phyloP scores from a whole-genome alignment of 2,797 vertebrate genomes.

The Alcedo atthis region DNA sequence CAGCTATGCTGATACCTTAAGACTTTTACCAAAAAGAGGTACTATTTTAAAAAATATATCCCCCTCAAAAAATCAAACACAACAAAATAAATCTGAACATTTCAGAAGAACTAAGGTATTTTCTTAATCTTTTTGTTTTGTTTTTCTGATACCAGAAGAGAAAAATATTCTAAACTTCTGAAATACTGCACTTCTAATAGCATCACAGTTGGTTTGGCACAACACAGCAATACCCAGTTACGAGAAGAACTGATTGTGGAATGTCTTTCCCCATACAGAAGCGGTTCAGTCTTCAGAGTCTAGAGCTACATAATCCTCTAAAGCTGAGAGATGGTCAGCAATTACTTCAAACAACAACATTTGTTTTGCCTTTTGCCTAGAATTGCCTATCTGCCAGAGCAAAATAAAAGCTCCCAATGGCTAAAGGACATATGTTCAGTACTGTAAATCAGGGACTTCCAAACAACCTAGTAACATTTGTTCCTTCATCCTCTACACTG shows the following conservation, averaged over 20 bases:
- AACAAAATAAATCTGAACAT: neutral
- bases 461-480: neutral
- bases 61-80: neutral
- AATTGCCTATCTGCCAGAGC: rapidly evolving
- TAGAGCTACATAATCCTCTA: neutral
- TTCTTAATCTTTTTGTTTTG: neutral
- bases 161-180: neutral
- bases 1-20: neutral
- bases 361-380: neutral
- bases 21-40: neutral
- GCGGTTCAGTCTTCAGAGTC: neutral
- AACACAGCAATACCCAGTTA: neutral
- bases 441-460: neutral
- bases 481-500: neutral
- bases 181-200: neutral
- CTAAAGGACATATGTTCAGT: neutral
- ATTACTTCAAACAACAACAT: neutral
- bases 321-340: neutral
- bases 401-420: neutral
- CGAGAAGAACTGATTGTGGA: neutral
- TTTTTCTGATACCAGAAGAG: neutral
- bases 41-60: neutral
- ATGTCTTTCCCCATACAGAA: neutral
- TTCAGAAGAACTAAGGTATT: neutral
- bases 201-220: neutral